These are phyloP conservation scores for Chelon auratus DNA, from an alignment of 2,797 vertebrate genomes.

Conservation along the genomic window DNA sequence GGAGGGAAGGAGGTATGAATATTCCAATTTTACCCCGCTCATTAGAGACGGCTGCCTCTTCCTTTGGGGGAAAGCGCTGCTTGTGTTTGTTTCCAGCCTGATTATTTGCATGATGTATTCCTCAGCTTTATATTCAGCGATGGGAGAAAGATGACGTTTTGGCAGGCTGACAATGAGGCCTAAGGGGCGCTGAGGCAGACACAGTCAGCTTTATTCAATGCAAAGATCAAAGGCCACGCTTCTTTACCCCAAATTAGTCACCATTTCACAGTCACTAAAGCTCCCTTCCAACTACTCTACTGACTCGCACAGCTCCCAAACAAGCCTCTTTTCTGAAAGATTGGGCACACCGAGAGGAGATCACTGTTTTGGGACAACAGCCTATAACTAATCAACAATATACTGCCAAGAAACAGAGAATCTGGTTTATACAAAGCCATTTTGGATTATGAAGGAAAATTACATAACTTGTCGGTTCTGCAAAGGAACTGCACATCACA, in stretches of 20 bases:
- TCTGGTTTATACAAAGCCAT: constrained; percentile 11
- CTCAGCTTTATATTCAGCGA: constrained; percentile 76
- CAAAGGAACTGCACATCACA: constrained; percentile 23
- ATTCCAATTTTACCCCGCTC: constrained; percentile 80
- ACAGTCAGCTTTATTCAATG: constrained; percentile 74
- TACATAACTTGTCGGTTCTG: background rate
- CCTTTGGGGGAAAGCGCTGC: constrained; percentile 76
- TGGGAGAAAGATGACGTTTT: constrained; percentile 72
- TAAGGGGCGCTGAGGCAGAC: constrained; percentile 59
- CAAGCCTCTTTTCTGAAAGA: constrained; percentile 41
- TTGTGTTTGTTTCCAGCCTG: constrained; percentile 81
- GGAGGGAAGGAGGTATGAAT: constrained; percentile 76
- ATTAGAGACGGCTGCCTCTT: constrained; percentile 80
- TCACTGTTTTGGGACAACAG: constrained; percentile 30
- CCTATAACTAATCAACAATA: constrained; percentile 23
- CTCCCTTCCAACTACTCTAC: constrained; percentile 36
- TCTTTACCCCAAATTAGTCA: constrained; percentile 74
- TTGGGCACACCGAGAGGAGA: constrained; percentile 14
- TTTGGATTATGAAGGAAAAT: constrained; percentile 27
- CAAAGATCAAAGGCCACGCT: constrained; percentile 75
- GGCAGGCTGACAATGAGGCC: constrained; percentile 77
- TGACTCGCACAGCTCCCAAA: constrained; percentile 36
- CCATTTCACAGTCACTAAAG: constrained; percentile 62
- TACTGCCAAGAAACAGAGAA: constrained; percentile 26
- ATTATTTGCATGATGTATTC: constrained; percentile 86